These are phyloP conservation scores for Acromyrmex charruanus DNA, from an alignment of 1,140 invertebrate genomes.

Conservation along the genomic window DNA sequence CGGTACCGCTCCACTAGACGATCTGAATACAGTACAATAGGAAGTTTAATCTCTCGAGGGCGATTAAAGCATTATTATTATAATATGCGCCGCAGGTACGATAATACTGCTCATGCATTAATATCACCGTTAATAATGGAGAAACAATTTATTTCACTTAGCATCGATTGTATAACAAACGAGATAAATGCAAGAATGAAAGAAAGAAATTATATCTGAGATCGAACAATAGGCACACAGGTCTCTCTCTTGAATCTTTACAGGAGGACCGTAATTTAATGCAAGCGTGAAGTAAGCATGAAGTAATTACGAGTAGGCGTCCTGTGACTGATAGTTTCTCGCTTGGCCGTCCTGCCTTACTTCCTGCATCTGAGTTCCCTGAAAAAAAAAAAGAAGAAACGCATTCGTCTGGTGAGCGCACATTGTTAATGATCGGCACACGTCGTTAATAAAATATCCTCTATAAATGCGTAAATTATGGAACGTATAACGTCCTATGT, in stretches of 20 bases:
- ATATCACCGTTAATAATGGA: not conserved
- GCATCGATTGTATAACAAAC: not conserved
- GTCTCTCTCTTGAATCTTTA: not conserved
- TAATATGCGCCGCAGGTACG: not conserved
- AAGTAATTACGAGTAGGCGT: constrained; percentile 81
- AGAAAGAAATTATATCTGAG: not conserved
- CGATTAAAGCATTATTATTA: not conserved
- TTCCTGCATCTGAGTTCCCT: constrained; percentile 82
- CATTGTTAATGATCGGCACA: constrained; percentile 58
- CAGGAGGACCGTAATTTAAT: not conserved
- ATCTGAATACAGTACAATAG: constrained; percentile 64
- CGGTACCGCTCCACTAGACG: constrained; percentile 77
- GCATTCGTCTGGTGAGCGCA: constrained; percentile 62
- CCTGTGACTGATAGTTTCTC: constrained; percentile 78
- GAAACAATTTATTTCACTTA: not conserved
- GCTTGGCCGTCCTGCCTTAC: constrained; percentile 79
- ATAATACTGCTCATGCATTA: not conserved
- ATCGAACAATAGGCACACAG: not conserved
- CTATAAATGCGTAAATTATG: constrained; percentile 20
- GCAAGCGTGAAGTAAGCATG: not conserved
- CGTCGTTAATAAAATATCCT: constrained; percentile 37
- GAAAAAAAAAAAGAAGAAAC: constrained; percentile 65
- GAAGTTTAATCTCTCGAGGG: constrained; percentile 8
- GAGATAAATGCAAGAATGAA: not conserved
- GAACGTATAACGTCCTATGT: constrained; percentile 68